Base-by-base conservation (phyloP, 1,140 invertebrate species). In the Drosophila elegans region DNA sequence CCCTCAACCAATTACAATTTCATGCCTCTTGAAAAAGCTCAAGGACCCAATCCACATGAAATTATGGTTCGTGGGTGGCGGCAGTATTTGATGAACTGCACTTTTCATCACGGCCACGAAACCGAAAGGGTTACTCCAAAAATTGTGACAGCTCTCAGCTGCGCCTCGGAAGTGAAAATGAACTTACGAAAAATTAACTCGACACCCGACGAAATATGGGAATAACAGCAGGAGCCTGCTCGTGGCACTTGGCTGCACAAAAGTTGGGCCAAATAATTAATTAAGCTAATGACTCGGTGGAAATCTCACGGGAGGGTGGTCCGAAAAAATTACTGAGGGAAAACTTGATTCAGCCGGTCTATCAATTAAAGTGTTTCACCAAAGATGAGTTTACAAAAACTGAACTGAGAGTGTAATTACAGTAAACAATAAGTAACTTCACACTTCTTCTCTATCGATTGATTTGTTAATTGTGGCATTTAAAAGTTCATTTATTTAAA, bases 231-330 rank as follows among this genome's bases (percentile, higher is more conserved):
- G 42, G 34, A n/a, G 21, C 25, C 54, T 76, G 73, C 36, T 53
- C 10, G n/a, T 75, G 60, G 60, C 52, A 46, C 61, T 67, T 56
- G 60, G 44, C 39, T 45, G 53, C 39, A 68, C 52, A 45, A 53
- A 76, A 68, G 54, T 75, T 80, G 60, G 62, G 38, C 54, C 49
- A 55, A 80, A 84, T 73, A 80, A 88, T 88, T 88, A 88, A 88
- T 88, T 88, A 84, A 79, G 48, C 56, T 84, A 88, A 88, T 88
- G 83, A 88, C 83, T 88, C 59, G 84, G 51, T 84, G 44, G 62
- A 88, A 88, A 73, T 73, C 51, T 59, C 64, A 12, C 16, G 12
- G 21, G n/a, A 38, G 54, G 54, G 25, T 0, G 36, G 56, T 45
- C 52, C 25, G 16, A 34, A 48, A 32, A 45, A 74, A 60, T 86